Base-by-base conservation (phyloP, 2,888 invertebrate genomes). In the Nemapogon koenigi region DNA sequence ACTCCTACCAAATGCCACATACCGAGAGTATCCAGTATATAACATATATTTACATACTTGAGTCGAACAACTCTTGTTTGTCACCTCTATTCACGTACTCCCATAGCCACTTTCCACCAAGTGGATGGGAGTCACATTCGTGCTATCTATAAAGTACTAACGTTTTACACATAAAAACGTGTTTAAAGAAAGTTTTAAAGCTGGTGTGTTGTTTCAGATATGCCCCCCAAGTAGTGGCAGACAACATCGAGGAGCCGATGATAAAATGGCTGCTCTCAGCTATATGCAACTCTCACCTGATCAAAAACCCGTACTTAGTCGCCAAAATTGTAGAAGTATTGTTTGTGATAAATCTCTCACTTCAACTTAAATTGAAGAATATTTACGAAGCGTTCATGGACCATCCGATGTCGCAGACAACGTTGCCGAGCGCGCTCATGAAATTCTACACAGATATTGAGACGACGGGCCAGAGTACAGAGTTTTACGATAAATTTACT, bases 401-500 rank as follows among this genome's bases (percentile, higher is more conserved):
- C 47, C 94, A 97, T 63, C 90, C 90, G 37, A 80, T 94, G 44
- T 89, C 93, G 4, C 88, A 90, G 52, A 87, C 87, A 2, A 83
- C 86, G 41, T 79, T 99, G 42, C 92, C 96, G 1, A 90, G 94
- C 49, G 89, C 91, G 13, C 82, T 99, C 26, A 97, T 98, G 95
- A 94, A 94, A 70, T 99, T 99, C 79, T 99, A 99, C 72, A 95
- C 97, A 51, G 97, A 97, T 55, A 94, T 97, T 39, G 98, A 98
- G 79, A 93, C 94, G 8, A 98, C 97, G 7, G 98, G 98, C 7
- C 93, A 97, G 49, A 95, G 94, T 68, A 95, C 94, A 22, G 99
- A 99, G 76, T 99, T 99, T 76, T 99, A 97, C 59, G 98, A 98
- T 73, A 99, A 99, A 76, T 99, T 99, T 71, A 94, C 95, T 8